These are phyloP conservation scores for Syncerus caffer DNA, from an alignment of 2,797 vertebrate genomes.

Conservation along the genomic window DNA sequence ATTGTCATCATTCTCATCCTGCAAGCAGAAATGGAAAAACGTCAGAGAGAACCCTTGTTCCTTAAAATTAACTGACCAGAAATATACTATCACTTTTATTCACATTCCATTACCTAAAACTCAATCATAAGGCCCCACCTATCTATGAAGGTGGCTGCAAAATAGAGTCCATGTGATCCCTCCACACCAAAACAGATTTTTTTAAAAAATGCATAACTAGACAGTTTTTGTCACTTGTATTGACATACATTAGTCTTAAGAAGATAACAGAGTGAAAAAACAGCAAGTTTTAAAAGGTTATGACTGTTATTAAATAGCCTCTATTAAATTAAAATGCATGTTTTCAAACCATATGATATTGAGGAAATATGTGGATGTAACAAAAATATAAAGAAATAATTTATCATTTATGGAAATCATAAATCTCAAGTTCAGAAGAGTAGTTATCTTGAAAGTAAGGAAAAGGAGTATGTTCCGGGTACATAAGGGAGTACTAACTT, in stretches of 20 bases:
- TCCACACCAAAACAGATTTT: background rate
- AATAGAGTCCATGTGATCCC: background rate
- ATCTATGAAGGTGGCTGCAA: background rate
- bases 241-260: background rate
- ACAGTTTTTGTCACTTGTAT: background rate
- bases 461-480: background rate
- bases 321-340: background rate
- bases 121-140: background rate
- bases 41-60: background rate
- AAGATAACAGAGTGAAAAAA: background rate
- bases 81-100: background rate
- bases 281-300: background rate
- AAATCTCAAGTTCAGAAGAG: background rate
- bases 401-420: background rate
- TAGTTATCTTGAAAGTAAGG: background rate
- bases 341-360: background rate
- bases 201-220: background rate
- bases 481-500: background rate
- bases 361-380: background rate
- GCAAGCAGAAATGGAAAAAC: background rate
- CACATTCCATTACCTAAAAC: background rate
- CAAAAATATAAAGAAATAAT: background rate
- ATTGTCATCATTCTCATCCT: background rate
- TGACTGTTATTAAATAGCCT: background rate
- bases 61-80: background rate